Evolutionary conservation across 2,113 vertebrate species (phyloP).

Genomic region (Polyodon spathula): DNA sequence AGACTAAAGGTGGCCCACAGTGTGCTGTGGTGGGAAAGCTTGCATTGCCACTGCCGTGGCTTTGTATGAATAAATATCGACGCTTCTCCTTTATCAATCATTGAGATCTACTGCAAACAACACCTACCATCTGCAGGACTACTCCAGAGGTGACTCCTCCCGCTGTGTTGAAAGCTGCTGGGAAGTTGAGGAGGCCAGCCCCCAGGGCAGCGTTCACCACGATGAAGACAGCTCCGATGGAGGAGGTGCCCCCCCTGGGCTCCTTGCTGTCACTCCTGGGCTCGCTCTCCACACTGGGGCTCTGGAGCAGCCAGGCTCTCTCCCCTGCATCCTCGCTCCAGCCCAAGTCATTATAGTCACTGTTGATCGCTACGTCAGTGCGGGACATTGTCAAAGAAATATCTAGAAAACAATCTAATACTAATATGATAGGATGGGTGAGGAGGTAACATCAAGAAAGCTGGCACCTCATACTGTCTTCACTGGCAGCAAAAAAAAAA

Average conservation of each 20-base stretch:
- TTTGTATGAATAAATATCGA: no score
- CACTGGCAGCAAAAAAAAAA: no score
- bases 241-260: slow-evolving; percentile 47
- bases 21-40: background rate
- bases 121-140: slow-evolving; percentile 77
- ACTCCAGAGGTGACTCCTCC: slow-evolving; percentile 77
- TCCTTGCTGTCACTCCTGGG: slow-evolving; percentile 33
- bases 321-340: slow-evolving; percentile 69
- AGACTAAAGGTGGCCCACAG: background rate
- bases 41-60: no score
- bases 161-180: slow-evolving; percentile 83
- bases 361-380: slow-evolving; percentile 67
- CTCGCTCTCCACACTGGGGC: slow-evolving; percentile 68
- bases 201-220: slow-evolving; percentile 92
- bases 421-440: no score
- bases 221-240: slow-evolving; percentile 77
- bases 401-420: no score
- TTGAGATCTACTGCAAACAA: background rate
- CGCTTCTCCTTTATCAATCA: no score
- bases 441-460: no score
- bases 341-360: slow-evolving; percentile 65
- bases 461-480: no score
- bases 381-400: no score
- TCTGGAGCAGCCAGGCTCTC: slow-evolving; percentile 78
- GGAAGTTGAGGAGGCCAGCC: slow-evolving; percentile 92